Conservation (phyloP, 2,797 vertebrate species). For the Nothura maculosa region DNA sequence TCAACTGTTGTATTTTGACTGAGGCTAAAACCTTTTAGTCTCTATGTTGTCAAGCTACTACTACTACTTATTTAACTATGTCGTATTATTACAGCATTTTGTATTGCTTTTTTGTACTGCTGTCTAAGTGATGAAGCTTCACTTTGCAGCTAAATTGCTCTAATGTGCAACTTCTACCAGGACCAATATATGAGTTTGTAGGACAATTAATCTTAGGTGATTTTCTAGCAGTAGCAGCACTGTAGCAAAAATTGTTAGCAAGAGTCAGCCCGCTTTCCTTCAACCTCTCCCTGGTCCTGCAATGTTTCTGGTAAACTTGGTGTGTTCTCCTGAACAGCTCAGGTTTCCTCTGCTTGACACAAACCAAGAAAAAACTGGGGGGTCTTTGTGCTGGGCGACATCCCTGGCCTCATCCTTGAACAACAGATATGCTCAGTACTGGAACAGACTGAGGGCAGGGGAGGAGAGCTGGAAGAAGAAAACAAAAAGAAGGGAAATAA, state of each 20-base stretch:
- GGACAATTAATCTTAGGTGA: not conserved
- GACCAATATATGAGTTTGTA: not conserved
- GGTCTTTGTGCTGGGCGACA: not conserved
- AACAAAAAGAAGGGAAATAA: not conserved
- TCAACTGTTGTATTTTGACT: not conserved
- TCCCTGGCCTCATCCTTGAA: not conserved
- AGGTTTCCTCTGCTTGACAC: not conserved
- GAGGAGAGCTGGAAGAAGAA: not conserved
- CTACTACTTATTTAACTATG: not conserved
- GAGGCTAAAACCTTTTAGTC: not conserved
- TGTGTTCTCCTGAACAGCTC: rapidly evolving
- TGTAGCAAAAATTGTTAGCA: rapidly evolving
- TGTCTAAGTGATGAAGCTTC: not conserved
- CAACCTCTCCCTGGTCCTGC: not conserved
- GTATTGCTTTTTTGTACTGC: not conserved
- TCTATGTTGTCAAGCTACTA: not conserved
- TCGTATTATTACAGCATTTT: not conserved
- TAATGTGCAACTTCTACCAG: not conserved
- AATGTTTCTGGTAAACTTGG: not conserved
- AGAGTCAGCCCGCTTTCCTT: not conserved
- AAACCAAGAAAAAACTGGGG: not conserved
- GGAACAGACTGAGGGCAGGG: not conserved
- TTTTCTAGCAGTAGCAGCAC: not conserved
- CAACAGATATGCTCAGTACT: not conserved
- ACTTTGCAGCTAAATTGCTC: not conserved